phyloP scores from a whole-genome alignment of 2,888 invertebrate genomes.

The Acanthosoma haemorrhoidale region DNA sequence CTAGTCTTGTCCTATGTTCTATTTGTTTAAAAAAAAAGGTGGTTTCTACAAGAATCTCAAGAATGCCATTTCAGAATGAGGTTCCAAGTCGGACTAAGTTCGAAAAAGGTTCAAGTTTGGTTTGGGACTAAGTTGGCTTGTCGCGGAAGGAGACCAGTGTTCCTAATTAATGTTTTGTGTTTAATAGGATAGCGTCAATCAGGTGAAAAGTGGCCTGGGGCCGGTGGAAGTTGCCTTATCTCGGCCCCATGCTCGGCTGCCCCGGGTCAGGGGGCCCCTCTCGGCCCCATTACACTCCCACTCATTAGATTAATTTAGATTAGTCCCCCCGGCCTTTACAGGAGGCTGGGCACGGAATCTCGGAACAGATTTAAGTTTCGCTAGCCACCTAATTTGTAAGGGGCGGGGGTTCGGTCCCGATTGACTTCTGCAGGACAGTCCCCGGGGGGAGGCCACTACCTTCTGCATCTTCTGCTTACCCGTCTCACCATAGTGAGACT shows the following conservation, averaged over 20 bases:
- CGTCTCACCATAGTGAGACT: too few relatives aligned
- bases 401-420: neutral
- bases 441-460: too few relatives aligned
- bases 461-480: too few relatives aligned
- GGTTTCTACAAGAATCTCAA: too few relatives aligned
- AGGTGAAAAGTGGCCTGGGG: conserved; percentile 18
- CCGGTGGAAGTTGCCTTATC: conserved; percentile 16
- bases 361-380: conserved; percentile 26
- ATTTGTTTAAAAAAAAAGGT: too few relatives aligned
- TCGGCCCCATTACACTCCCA: conserved; percentile 5
- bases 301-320: conserved; percentile 29
- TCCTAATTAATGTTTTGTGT: conserved; percentile 27
- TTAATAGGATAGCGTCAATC: conserved; percentile 24
- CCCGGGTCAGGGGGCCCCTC: conserved; percentile 3
- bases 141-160: neutral
- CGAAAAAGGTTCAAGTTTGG: neutral
- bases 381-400: conserved; percentile 20
- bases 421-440: neutral
- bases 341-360: conserved; percentile 23
- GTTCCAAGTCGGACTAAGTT: conserved; percentile 2
- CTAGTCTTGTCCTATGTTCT: too few relatives aligned
- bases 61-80: too few relatives aligned
- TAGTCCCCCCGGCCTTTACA: conserved; percentile 18
- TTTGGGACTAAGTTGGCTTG: neutral
- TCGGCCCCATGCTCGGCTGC: conserved; percentile 21